These are phyloP conservation scores for Apis cerana DNA, from an alignment of 1,140 invertebrate genomes.

Conservation along the genomic window DNA sequence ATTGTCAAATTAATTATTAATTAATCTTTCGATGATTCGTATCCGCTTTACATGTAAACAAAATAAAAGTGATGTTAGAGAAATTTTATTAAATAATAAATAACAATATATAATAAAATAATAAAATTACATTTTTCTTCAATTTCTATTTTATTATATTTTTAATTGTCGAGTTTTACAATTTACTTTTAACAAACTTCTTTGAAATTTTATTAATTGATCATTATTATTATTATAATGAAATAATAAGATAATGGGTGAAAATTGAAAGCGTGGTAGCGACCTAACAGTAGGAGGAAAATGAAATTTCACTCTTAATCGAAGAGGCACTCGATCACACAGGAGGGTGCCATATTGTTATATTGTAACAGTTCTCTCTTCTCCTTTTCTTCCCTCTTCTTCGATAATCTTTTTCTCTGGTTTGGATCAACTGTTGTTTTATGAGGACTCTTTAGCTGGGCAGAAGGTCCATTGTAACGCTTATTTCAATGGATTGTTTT, in stretches of 20 bases:
- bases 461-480: conserved; percentile 52
- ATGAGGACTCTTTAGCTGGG: conserved; percentile 40
- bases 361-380: conserved; percentile 53
- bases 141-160: background rate
- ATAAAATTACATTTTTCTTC: no score
- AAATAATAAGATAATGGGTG: background rate
- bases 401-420: conserved; percentile 36
- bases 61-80: no score
- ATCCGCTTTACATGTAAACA: no score
- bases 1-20: no score
- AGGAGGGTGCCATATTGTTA: conserved; percentile 70
- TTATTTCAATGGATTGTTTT: conserved; percentile 63
- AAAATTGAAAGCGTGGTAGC: conserved; percentile 38
- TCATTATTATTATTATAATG: background rate
- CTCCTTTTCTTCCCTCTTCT: conserved; percentile 26
- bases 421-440: conserved; percentile 56
- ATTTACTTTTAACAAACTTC: no score
- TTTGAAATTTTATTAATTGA: background rate
- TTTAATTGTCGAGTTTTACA: background rate
- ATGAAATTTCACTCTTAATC: conserved; percentile 47
- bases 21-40: no score
- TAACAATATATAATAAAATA: no score
- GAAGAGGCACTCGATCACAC: conserved; percentile 60
- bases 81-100: no score
- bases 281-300: conserved; percentile 39